Conservation (phyloP, 2,113 vertebrate genomes). For the Xiphophorus maculatus region DNA sequence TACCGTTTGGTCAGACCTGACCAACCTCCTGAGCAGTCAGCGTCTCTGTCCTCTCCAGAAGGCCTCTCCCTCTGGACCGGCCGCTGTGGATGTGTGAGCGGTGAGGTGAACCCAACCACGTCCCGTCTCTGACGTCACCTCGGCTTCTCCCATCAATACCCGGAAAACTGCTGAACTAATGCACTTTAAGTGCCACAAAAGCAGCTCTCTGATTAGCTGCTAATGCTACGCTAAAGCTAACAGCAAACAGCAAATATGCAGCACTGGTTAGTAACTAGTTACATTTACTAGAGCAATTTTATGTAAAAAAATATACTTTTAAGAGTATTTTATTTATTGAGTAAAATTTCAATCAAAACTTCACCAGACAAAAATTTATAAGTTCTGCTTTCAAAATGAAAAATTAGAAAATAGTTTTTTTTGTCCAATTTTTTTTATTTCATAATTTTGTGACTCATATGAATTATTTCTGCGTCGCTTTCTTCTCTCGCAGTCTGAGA, state of each 20-base stretch:
- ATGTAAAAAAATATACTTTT: no score
- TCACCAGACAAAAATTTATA: no score
- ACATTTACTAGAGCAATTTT: no score
- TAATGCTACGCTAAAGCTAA: not conserved
- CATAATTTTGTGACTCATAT: no score
- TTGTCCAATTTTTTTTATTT: no score
- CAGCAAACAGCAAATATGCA: no score
- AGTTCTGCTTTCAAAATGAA: no score
- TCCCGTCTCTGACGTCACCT: slow-evolving; percentile 27
- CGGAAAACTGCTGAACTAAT: not conserved
- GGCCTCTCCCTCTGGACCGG: slow-evolving; percentile 32
- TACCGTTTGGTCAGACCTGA: not conserved
- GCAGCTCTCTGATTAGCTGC: not conserved
- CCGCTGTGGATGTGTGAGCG: slow-evolving; percentile 44
- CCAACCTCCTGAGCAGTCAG: slow-evolving; percentile 52
- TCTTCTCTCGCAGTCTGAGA: not conserved
- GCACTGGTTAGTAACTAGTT: no score
- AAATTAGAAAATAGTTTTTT: no score
- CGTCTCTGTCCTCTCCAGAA: slow-evolving; percentile 44
- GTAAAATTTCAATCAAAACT: no score
- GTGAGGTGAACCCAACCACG: slow-evolving; percentile 27
- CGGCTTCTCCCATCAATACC: slow-evolving; percentile 14
- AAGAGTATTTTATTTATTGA: no score
- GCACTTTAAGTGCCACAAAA: not conserved
- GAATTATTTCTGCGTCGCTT: no score